phyloP scores from a whole-genome alignment of 2,888 invertebrate genomes.

The Heliconius ismenius region DNA sequence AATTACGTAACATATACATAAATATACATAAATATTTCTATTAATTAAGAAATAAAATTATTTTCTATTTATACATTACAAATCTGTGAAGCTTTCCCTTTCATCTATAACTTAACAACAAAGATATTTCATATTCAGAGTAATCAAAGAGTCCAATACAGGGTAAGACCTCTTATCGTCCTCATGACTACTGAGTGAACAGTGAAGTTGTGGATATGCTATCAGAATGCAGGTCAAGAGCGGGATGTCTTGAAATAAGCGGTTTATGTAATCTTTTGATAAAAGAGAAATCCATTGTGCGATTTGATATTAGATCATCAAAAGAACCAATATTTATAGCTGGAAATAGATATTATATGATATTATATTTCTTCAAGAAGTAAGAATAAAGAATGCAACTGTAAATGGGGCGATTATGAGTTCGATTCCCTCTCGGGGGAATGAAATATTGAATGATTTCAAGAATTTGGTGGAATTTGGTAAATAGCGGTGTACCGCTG shows the following conservation, averaged over 20 bases:
- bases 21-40: too few relatives aligned
- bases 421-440: too few relatives aligned
- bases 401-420: too few relatives aligned
- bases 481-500: too few relatives aligned
- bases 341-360: neutral
- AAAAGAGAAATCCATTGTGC: conserved; percentile 27
- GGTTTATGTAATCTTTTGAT: conserved; percentile 34
- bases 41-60: neutral
- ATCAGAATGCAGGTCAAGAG: conserved; percentile 34
- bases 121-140: conserved; percentile 57
- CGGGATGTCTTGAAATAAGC: conserved; percentile 32
- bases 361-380: too few relatives aligned
- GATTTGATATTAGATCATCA: conserved; percentile 18
- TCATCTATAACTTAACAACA: conserved; percentile 1
- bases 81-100: neutral
- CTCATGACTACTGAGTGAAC: conserved; percentile 41
- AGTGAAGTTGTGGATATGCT: conserved; percentile 34
- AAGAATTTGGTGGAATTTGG: too few relatives aligned
- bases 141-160: conserved; percentile 54
- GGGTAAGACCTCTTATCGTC: conserved; percentile 51
- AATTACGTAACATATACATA: too few relatives aligned
- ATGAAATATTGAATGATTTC: too few relatives aligned
- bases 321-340: conserved; percentile 15
- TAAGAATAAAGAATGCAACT: too few relatives aligned
- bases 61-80: neutral